A percentile compares a stretch with the other conserved stretches of the same genome.
Conservation (phyloP, 1,140 invertebrate genomes). For the Drosophila sp. region DNA sequence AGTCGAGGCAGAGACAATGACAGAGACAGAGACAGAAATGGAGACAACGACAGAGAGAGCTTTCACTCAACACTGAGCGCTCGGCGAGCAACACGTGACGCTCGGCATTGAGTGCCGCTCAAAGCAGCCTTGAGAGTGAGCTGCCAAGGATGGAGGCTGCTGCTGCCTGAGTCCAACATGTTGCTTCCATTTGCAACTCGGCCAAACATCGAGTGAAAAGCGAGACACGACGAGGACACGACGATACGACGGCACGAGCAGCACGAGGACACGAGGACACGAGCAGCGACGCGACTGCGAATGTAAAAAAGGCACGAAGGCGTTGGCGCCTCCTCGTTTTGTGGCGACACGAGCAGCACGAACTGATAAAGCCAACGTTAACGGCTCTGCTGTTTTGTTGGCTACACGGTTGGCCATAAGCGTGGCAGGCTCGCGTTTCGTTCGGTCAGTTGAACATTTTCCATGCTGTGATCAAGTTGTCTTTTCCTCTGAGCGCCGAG, state of each 20-base stretch:
- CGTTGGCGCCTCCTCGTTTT: constrained; percentile 2
- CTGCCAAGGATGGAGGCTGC: constrained; percentile 57
- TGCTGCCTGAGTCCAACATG: constrained; percentile 44
- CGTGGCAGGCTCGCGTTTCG: constrained; percentile 57
- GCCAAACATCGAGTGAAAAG: constrained; percentile 12
- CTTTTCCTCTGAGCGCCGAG: constrained; percentile 82
- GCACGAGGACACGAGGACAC: constrained; percentile 11
- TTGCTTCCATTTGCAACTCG: constrained; percentile 39
- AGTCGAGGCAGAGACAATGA: too few species aligned
- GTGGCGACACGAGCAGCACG: constrained; percentile 27
- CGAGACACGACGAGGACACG: constrained; percentile 9
- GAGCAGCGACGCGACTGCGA: background rate
- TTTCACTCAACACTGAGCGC: constrained; percentile 36
- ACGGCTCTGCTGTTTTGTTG: constrained; percentile 22
- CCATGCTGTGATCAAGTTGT: constrained; percentile 82
- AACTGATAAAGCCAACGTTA: constrained; percentile 62
- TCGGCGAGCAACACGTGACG: constrained; percentile 76
- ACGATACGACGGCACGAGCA: background rate
- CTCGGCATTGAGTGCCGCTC: constrained; percentile 31
- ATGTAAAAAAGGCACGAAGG: constrained; percentile 3
- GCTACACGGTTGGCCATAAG: constrained; percentile 44
- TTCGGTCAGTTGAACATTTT: constrained; percentile 81
- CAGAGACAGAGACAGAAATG: background rate
- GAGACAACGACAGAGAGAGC: constrained; percentile 3
- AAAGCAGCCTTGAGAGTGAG: constrained; percentile 49